A percentile compares a stretch with the other conserved stretches of the same genome.
These are phyloP conservation scores for Notarius quadriscutis DNA, from an alignment of 2,113 vertebrate genomes.

Conservation along the genomic window DNA sequence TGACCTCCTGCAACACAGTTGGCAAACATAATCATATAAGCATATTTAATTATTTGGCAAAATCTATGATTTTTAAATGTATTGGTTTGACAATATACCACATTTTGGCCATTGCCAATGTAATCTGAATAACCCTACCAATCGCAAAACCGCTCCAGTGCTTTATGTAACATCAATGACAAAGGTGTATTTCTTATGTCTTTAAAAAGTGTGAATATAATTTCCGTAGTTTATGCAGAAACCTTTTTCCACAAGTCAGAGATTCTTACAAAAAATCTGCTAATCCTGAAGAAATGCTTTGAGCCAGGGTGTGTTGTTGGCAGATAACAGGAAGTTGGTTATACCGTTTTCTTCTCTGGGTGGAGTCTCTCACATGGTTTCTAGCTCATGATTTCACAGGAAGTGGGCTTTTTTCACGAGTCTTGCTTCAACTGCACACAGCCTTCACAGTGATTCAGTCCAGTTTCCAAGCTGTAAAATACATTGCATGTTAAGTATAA, in stretches of 20 bases:
- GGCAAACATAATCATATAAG: background rate
- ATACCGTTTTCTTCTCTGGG: conserved; percentile 20
- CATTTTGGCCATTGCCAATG: background rate
- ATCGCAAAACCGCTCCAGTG: too few species aligned
- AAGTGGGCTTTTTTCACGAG: conserved; percentile 11
- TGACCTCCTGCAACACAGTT: too few species aligned
- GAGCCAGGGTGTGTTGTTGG: background rate
- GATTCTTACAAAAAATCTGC: background rate
- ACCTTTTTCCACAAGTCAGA: background rate
- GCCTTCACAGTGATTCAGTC: background rate
- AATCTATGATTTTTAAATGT: background rate
- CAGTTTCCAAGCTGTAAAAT: conserved; percentile 7
- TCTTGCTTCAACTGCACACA: background rate
- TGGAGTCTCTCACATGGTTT: conserved; percentile 32
- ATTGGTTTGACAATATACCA: background rate
- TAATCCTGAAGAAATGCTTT: background rate
- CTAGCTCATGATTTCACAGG: conserved; percentile 3
- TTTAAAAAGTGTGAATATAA: background rate
- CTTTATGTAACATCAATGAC: too few species aligned
- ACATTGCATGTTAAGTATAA: background rate
- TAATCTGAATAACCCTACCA: too few species aligned
- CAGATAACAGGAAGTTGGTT: conserved; percentile 29
- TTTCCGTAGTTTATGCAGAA: background rate
- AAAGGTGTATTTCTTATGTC: too few species aligned
- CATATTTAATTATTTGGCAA: background rate